Evolutionary conservation across 2,113 vertebrate genomes (phyloP).

Genomic region (Charina bottae): DNA sequence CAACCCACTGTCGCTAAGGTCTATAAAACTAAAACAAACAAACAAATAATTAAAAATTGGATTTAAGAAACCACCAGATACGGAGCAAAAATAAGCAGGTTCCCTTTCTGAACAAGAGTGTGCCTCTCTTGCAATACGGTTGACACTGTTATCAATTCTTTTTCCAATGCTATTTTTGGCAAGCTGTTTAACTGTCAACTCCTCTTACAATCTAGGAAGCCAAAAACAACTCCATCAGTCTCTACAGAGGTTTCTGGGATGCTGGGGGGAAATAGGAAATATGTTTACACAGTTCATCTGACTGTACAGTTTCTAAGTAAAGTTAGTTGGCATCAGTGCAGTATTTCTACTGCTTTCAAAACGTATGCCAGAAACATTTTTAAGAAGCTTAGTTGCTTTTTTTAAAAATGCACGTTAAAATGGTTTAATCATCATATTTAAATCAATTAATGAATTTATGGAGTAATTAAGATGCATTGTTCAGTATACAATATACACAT

Average conservation of each 20-base stretch:
- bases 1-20: too few species aligned
- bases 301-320: slow-evolving; percentile 32
- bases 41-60: too few species aligned
- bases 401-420: too few species aligned
- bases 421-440: background rate
- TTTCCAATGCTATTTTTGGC: slow-evolving; percentile 73
- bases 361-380: too few species aligned
- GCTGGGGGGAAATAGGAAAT: slow-evolving; percentile 44
- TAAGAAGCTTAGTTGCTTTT: too few species aligned
- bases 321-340: slow-evolving; percentile 5
- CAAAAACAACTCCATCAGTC: slow-evolving; percentile 73
- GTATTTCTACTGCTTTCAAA: background rate
- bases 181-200: slow-evolving; percentile 59
- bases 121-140: background rate
- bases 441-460: background rate
- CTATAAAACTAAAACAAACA: background rate
- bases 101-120: slow-evolving; percentile 1
- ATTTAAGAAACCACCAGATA: background rate
- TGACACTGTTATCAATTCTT: slow-evolving; percentile 9
- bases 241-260: slow-evolving; percentile 51
- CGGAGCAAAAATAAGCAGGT: background rate
- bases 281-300: background rate
- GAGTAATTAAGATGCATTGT: background rate
- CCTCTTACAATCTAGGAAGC: slow-evolving; percentile 64
- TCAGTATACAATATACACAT: background rate